These are phyloP conservation scores for Thereuonema tuberculata DNA, from an alignment of 1,140 invertebrate genomes.

Conservation along the genomic window DNA sequence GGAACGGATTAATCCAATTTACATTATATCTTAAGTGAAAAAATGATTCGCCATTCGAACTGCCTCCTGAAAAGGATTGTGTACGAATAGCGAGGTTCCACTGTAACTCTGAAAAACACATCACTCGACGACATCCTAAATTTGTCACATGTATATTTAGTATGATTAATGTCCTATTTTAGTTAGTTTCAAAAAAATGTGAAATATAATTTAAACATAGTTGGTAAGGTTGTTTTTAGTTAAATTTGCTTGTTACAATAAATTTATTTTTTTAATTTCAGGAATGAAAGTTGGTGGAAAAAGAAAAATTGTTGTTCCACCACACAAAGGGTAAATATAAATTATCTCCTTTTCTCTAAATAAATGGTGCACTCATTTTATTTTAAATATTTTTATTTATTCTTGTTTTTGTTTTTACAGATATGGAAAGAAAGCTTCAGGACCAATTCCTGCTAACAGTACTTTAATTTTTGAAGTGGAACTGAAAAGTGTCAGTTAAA, in stretches of 20 bases:
- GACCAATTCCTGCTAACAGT: constrained; percentile 67
- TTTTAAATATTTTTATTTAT: neutral
- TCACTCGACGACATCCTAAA: no score
- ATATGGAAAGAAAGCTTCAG: constrained; percentile 62
- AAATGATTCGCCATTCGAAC: no score
- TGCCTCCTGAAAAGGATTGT: no score
- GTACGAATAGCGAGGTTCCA: no score
- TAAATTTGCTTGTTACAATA: neutral
- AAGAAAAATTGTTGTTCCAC: constrained; percentile 64
- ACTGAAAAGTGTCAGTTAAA: constrained; percentile 61
- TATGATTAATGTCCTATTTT: no score
- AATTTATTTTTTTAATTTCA: constrained; percentile 13
- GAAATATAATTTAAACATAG: no score
- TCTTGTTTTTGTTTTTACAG: constrained; percentile 37
- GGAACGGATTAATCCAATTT: no score
- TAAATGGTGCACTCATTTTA: neutral
- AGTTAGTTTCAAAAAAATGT: no score
- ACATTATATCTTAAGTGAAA: no score
- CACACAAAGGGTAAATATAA: constrained; percentile 56
- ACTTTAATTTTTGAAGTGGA: constrained; percentile 77
- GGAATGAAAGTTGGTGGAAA: constrained; percentile 73
- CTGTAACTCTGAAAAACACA: no score
- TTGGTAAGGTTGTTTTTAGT: neutral
- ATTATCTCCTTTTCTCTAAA: neutral
- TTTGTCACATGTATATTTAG: no score